Evolutionary conservation across 2,113 vertebrate species (phyloP).

Genomic region (Orthochromis malagaraziensis): DNA sequence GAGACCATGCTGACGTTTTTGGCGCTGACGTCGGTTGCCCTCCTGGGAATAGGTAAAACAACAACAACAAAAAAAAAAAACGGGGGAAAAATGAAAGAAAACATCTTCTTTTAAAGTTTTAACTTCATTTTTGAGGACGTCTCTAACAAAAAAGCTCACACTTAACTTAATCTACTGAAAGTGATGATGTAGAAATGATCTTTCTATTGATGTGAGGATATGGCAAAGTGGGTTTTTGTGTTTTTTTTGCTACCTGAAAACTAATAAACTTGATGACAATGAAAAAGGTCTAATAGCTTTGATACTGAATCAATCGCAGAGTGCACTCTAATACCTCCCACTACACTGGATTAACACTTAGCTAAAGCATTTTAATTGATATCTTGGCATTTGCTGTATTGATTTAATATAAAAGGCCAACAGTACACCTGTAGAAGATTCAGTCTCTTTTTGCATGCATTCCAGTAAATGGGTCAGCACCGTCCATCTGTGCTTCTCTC

Average conservation of each 20-base stretch:
- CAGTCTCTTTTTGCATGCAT: not conserved
- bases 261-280: not conserved
- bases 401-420: not conserved
- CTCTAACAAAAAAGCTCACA: not conserved
- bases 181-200: not conserved
- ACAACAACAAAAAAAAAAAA: not conserved
- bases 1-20: conserved; percentile 68
- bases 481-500: not conserved
- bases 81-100: accelerated
- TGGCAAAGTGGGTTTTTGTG: not conserved
- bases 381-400: not conserved
- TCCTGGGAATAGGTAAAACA: conserved; percentile 71
- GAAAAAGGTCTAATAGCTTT: not conserved
- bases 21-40: conserved; percentile 60
- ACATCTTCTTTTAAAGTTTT: not conserved
- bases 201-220: not conserved
- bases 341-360: not conserved
- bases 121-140: not conserved
- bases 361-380: not conserved
- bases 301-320: not conserved
- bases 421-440: not conserved
- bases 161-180: not conserved
- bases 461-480: not conserved
- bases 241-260: not conserved
- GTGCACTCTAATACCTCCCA: not conserved